phyloP scores from a whole-genome alignment of 2,113 vertebrate genomes.

The Oxyruncus cristatus region DNA sequence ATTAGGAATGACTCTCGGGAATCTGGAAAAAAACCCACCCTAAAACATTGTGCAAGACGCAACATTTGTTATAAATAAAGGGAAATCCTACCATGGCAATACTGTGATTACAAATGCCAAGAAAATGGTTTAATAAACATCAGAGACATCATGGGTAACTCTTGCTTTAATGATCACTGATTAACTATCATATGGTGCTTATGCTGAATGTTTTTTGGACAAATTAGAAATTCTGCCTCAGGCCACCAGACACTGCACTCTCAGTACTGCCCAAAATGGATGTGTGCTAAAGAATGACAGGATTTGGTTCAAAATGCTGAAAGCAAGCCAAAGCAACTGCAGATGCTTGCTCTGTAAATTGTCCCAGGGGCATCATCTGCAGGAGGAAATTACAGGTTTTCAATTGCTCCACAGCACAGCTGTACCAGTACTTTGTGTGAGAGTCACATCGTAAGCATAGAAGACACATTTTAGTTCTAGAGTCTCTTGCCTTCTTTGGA shows the following conservation, averaged over 20 bases:
- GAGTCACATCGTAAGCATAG: neutral
- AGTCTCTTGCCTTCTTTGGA: neutral
- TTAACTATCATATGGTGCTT: conserved; percentile 28
- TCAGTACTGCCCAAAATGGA: neutral
- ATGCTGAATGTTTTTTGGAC: neutral
- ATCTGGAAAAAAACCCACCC: accelerated
- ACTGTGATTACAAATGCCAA: conserved; percentile 31
- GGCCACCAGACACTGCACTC: neutral
- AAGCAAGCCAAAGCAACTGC: neutral
- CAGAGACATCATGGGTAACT: neutral
- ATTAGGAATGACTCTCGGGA: neutral
- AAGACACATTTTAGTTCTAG: neutral
- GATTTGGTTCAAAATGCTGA: neutral
- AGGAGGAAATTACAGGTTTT: neutral
- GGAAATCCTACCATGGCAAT: conserved; percentile 22
- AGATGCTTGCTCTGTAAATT: neutral
- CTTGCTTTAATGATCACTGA: neutral
- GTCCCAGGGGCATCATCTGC: neutral
- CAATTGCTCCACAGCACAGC: neutral
- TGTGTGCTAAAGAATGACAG: neutral
- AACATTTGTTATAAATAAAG: conserved; percentile 47
- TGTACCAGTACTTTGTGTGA: neutral
- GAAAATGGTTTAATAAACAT: neutral
- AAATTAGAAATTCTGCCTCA: neutral
- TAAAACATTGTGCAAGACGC: neutral